Evolutionary conservation across 2,797 vertebrate genomes (phyloP).

Genomic region (Taeniopygia guttata): DNA sequence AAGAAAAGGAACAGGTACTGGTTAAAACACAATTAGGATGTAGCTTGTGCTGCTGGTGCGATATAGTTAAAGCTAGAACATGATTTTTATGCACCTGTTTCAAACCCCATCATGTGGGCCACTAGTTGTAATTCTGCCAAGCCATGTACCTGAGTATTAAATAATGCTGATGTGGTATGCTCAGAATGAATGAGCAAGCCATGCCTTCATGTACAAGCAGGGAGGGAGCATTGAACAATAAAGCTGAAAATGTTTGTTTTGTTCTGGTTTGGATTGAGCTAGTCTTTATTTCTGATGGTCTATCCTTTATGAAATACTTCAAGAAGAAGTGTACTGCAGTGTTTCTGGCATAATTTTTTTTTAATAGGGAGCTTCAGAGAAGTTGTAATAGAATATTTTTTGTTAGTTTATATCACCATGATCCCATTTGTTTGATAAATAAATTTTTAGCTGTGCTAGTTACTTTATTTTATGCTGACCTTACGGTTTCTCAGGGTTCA

Average conservation of each 20-base stretch:
- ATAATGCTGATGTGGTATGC: accelerated
- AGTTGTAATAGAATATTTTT: background rate
- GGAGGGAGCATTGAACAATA: background rate
- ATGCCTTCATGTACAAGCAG: background rate
- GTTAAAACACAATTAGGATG: background rate
- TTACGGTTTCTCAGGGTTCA: background rate
- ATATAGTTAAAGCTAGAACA: background rate
- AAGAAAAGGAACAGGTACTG: background rate
- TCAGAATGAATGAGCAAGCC: background rate
- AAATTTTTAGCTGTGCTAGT: background rate
- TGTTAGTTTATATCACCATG: background rate
- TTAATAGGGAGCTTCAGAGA: background rate
- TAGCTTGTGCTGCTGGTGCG: background rate
- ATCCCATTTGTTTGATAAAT: background rate
- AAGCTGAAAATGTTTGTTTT: background rate
- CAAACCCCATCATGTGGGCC: background rate
- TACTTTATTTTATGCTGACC: background rate
- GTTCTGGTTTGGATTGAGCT: background rate
- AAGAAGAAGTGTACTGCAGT: background rate
- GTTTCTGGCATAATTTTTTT: background rate
- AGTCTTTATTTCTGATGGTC: background rate
- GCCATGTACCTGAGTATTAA: background rate
- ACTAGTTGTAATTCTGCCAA: background rate
- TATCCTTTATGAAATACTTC: background rate
- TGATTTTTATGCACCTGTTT: background rate